Percentiles rank a stretch among this genome's conserved stretches.
phyloP scores from a whole-genome alignment of 1,140 invertebrate species.

The Trissolcus basalis region DNA sequence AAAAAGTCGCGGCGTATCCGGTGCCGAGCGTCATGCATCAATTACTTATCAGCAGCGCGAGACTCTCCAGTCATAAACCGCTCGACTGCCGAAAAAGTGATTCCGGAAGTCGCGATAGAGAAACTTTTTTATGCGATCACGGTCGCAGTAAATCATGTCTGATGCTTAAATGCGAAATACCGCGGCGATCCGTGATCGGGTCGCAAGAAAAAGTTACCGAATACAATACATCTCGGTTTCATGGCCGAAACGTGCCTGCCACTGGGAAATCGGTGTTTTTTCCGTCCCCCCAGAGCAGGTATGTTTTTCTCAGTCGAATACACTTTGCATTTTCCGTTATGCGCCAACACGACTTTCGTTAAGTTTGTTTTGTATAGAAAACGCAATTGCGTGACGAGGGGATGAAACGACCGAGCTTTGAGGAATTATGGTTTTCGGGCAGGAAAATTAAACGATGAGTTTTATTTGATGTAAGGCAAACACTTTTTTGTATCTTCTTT shows the following conservation, averaged over 20 bases:
- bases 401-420: not conserved
- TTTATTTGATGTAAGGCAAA: not conserved
- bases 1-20: conserved; percentile 13
- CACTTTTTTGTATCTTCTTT: too few species aligned
- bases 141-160: conserved; percentile 14
- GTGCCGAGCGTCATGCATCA: conserved; percentile 8
- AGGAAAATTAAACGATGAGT: conserved; percentile 22
- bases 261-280: conserved; percentile 15
- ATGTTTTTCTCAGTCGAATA: not conserved
- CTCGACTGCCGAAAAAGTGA: conserved; percentile 22
- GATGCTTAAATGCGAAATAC: conserved; percentile 26
- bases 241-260: conserved; percentile 29
- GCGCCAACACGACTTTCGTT: conserved; percentile 22
- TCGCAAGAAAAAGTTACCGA: conserved; percentile 6
- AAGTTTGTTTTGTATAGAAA: not conserved
- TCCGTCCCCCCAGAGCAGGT: conserved; percentile 5
- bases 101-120: conserved; percentile 16
- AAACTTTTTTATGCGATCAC: conserved; percentile 15
- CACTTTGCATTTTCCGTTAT: conserved; percentile 20
- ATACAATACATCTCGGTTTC: conserved; percentile 34
- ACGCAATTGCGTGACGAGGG: conserved; percentile 17
- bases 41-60: conserved; percentile 12
- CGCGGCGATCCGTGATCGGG: conserved; percentile 9
- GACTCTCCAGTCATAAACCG: too few species aligned
- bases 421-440: conserved; percentile 2